Evolutionary conservation across 2,797 vertebrate genomes (phyloP), one percentile per base, ranked within the genome.

Genomic region (Myiothlypis chrysogaster): DNA sequence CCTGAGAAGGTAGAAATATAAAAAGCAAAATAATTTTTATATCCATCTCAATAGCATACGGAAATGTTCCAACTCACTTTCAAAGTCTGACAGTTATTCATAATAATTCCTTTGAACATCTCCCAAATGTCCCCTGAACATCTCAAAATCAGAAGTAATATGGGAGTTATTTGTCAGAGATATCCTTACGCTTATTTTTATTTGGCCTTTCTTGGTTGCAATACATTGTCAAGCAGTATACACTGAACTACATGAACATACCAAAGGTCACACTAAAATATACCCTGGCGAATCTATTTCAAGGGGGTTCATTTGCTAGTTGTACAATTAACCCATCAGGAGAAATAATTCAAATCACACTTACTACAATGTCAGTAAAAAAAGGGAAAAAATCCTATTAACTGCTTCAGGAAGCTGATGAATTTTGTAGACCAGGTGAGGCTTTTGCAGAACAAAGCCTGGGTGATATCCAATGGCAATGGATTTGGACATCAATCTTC

Each of bases 341-440:
- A 89, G 47, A 47, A 94, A 78, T 76, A 91, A 94, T 70, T 89
- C 70, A 94, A 76, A 86, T 87, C 46, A 65, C 75, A 63, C 27
- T 81, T 73, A 68, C 28, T 89, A 76, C 15, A 63, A 17, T 37
- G 47, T 56, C 91, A 88, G 43, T 21, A 75, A 43, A 94, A 94
- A 39, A 88, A 0, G 7, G 19, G 5, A 55, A 88, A 90, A 92
- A 88, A 28, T 53, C 22, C 60, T 27, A 19, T 30, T 89, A 85
- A 85, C 34, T 72, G 81, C 47, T 88, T 79, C 35, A 52, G 55
- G 55, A 79, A 86, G 80, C 47, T 92, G 70, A 56, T 79, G 34
- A 52, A 89, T 89, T 86, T 79, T 65, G 47, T 63, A 55, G 16
- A 82, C 18, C 35, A 69, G 34, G n/a, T 63, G 69, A 55, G 64